These are phyloP conservation scores for Anolis apletophallus DNA, from an alignment of 2,797 vertebrate genomes.

Conservation along the genomic window DNA sequence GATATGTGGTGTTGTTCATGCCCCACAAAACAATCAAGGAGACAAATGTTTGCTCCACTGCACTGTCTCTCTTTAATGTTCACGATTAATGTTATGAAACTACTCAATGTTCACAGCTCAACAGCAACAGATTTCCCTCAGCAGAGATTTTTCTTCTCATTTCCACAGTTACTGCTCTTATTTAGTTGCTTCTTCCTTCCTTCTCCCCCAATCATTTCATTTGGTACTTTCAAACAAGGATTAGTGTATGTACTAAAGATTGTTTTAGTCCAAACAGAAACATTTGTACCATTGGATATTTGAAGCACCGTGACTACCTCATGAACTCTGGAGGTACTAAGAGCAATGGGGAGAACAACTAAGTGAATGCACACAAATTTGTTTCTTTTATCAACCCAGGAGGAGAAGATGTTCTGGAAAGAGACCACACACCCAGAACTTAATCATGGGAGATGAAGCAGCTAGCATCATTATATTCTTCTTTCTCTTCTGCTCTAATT, in stretches of 20 bases:
- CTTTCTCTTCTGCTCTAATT: neutral
- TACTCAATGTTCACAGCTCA: neutral
- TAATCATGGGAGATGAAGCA: neutral
- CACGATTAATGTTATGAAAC: neutral
- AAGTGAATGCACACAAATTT: neutral
- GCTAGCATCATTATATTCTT: neutral
- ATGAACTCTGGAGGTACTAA: neutral
- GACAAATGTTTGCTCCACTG: neutral
- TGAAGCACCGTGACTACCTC: neutral
- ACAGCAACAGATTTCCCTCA: neutral
- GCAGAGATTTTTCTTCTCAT: conserved; percentile 4
- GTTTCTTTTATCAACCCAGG: neutral
- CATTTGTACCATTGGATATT: neutral
- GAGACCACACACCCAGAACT: no score
- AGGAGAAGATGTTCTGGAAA: neutral
- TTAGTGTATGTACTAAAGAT: neutral
- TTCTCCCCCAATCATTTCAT: neutral
- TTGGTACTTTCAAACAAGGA: conserved; percentile 20
- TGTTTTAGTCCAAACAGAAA: neutral
- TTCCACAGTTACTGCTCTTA: neutral
- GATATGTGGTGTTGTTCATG: neutral
- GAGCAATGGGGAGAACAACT: neutral
- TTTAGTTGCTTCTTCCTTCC: conserved; percentile 2
- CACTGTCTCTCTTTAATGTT: conserved; percentile 5
- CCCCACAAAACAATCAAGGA: conserved; percentile 6